Conservation (phyloP, 1,140 invertebrate species). For the Papilio xuthus region DNA sequence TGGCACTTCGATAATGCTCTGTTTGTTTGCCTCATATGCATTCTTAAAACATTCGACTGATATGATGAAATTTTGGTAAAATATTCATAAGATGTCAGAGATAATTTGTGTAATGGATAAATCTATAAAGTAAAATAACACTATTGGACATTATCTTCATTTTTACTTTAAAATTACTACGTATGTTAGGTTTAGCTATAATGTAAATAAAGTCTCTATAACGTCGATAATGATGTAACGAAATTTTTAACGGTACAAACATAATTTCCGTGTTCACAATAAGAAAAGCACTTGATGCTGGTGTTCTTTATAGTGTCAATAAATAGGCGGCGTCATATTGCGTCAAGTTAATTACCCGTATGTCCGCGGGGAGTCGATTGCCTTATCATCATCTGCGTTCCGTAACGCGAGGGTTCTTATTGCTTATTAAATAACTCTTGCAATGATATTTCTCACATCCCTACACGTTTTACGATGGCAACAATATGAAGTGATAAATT, state of each 20-base stretch:
- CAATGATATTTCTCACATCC: conserved; percentile 11
- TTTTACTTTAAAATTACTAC: too few species aligned
- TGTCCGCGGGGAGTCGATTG: conserved; percentile 69
- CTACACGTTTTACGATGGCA: neutral
- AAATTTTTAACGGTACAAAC: neutral
- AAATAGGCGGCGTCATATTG: conserved; percentile 45
- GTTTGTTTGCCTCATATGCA: too few species aligned
- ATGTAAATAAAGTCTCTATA: too few species aligned
- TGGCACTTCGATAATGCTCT: too few species aligned
- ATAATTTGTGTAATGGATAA: too few species aligned
- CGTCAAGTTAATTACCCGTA: conserved; percentile 74
- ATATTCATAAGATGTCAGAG: too few species aligned
- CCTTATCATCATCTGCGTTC: conserved; percentile 62
- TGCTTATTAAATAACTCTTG: conserved; percentile 39
- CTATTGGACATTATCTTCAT: too few species aligned
- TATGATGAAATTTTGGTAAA: too few species aligned
- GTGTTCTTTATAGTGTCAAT: conserved; percentile 46
- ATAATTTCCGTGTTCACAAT: neutral
- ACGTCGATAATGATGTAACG: neutral
- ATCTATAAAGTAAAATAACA: too few species aligned
- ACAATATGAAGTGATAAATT: neutral
- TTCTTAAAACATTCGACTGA: too few species aligned
- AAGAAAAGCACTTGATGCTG: conserved; percentile 54
- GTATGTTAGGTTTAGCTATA: too few species aligned
- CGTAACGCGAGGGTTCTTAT: conserved; percentile 38